phyloP scores from a whole-genome alignment of 2,113 vertebrate species.

The Saguinus imperator region DNA sequence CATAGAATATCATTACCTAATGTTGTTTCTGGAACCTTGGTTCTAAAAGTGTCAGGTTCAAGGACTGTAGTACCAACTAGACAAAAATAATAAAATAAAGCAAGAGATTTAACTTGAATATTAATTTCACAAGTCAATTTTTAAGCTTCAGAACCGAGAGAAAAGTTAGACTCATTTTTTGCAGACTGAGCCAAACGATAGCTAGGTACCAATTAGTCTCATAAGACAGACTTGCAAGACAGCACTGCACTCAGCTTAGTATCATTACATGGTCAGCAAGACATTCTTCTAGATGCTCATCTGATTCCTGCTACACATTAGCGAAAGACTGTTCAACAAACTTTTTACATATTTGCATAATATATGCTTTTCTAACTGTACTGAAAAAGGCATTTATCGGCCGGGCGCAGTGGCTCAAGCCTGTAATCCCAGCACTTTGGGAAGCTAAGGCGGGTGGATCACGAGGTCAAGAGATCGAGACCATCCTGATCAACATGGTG shows the following conservation, averaged over 20 bases:
- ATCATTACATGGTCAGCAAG: background rate
- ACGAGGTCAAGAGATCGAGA: too few relatives aligned
- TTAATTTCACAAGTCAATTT: slow-evolving; percentile 10
- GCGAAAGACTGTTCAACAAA: background rate
- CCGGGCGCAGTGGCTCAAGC: too few relatives aligned
- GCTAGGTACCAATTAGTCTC: background rate
- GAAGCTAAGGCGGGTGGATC: too few relatives aligned
- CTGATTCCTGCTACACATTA: background rate
- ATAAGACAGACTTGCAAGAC: background rate
- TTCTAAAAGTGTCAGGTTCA: slow-evolving; percentile 74
- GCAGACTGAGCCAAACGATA: background rate
- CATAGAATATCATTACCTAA: slow-evolving; percentile 74
- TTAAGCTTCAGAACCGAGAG: slow-evolving; percentile 13
- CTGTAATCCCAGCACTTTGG: too few relatives aligned
- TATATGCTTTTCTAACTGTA: background rate
- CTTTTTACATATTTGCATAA: background rate
- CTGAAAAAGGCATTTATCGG: background rate
- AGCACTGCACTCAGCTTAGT: background rate
- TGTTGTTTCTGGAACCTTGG: slow-evolving; percentile 75
- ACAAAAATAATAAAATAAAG: slow-evolving; percentile 55
- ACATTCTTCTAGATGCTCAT: background rate
- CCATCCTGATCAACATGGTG: too few relatives aligned
- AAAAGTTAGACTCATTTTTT: slow-evolving; percentile 22
- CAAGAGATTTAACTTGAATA: slow-evolving; percentile 43
- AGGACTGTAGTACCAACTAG: slow-evolving; percentile 62